Evolutionary conservation across 2,113 vertebrate species (phyloP), one percentile per base, ranked within the genome.

Genomic region (Oxygymnocypris stewartii): DNA sequence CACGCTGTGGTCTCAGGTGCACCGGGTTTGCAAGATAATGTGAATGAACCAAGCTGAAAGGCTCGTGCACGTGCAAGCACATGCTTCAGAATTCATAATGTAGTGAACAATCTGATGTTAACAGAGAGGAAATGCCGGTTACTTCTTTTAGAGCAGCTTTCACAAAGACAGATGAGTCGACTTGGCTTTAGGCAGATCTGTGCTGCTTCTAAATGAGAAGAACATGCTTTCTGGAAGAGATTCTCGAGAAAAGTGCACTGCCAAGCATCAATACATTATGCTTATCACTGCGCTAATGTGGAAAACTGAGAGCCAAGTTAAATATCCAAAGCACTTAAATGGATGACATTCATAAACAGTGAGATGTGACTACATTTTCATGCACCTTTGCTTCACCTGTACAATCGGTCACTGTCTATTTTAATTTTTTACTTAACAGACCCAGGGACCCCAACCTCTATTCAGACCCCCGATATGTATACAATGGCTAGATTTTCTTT

Each of bases 201-300:
- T 12, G 51, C 49, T 37, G 67, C 67, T 47, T 49, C 16, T 14
- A 74, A 59, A 82, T 74, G 42, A 82, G 49, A 84, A 84, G 49
- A 69, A 54, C 78, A 86, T 59, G 79, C n/a, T 59, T 59, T 74
- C 63, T 86, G 71, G 85, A 82, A 59, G 35, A 42, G 31, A 84
- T 75, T 79, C 5, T 11, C 8, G 25, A 42, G 78, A 49, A 11
- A 71, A 80, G 76, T 57, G 74, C 63, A 49, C 57, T 85, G 84
- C 63, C 77, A 54, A 49, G 76, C 28, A 51, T 40, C 47, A 28
- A 42, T 20, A 42, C 63, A 40, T 12, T 31, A 63, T 40, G 65
- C 76, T 40, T 79, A 63, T 80, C 77, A 73, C 20, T 20, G 47
- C 4, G 44, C 82, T 84, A 84, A 84, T 74, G 82, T 42, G 9